Conservation (phyloP, 1,140 invertebrate genomes). For the Mylabris phalerata region DNA sequence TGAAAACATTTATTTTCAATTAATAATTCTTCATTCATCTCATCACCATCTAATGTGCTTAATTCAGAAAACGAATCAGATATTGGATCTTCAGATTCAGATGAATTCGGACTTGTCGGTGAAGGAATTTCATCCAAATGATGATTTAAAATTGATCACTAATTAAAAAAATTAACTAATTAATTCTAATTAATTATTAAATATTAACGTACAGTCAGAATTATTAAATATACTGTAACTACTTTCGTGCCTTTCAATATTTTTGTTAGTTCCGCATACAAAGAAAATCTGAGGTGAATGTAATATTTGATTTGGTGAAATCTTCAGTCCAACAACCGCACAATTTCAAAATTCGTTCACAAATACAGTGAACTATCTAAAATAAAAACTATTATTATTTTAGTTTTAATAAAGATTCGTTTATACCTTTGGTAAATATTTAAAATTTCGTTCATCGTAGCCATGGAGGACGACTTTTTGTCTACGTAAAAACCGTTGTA, state of each 20-base stretch:
- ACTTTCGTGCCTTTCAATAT: slow-evolving; percentile 31
- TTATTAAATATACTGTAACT: slow-evolving; percentile 30
- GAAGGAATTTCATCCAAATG: slow-evolving; percentile 24
- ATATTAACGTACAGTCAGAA: slow-evolving; percentile 28
- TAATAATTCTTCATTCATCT: slow-evolving; percentile 30
- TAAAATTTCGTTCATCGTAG: slow-evolving; percentile 68
- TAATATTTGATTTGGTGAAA: slow-evolving; percentile 38
- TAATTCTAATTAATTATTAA: not conserved
- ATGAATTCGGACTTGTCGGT: slow-evolving; percentile 34
- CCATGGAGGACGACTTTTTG: slow-evolving; percentile 73
- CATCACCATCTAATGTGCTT: slow-evolving; percentile 33
- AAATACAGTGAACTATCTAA: slow-evolving; percentile 68
- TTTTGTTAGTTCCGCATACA: slow-evolving; percentile 27
- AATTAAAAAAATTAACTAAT: not conserved
- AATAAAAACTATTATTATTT: slow-evolving; percentile 22
- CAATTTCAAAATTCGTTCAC: slow-evolving; percentile 66
- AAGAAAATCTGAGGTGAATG: slow-evolving; percentile 46
- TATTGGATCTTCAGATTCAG: slow-evolving; percentile 24
- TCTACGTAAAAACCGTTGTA: slow-evolving; percentile 63
- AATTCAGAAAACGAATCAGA: slow-evolving; percentile 29
- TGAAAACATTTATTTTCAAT: slow-evolving; percentile 38
- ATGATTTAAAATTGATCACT: slow-evolving; percentile 15
- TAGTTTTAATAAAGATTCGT: not conserved
- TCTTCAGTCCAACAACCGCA: slow-evolving; percentile 53
- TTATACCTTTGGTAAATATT: slow-evolving; percentile 69